phyloP scores from a whole-genome alignment of 2,797 vertebrate species.

The Lagorchestes hirsutus region DNA sequence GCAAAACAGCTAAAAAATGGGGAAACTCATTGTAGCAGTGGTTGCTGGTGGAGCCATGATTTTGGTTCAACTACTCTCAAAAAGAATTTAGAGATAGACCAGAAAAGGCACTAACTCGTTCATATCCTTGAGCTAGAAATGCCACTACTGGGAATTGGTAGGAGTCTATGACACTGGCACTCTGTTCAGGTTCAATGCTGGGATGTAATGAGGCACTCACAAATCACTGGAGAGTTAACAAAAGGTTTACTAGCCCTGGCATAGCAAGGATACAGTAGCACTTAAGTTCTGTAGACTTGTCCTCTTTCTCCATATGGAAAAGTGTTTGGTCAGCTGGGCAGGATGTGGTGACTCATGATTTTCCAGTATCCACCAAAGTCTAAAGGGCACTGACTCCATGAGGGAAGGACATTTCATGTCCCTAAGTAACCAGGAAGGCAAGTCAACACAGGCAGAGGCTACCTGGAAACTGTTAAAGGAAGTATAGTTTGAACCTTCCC shows the following conservation, averaged over 20 bases:
- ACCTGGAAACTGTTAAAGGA: not conserved
- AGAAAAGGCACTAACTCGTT: not conserved
- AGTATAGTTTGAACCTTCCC: not conserved
- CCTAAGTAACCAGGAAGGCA: not conserved
- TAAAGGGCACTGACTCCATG: not conserved
- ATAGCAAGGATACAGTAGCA: not conserved
- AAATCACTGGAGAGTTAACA: not conserved
- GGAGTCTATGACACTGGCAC: not conserved
- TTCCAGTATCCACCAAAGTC: not conserved
- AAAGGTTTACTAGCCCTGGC: not conserved
- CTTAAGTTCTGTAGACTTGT: not conserved
- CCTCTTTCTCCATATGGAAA: not conserved
- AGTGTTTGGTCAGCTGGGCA: not conserved
- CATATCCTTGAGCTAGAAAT: not conserved
- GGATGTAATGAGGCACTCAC: not conserved
- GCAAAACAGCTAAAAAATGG: not conserved
- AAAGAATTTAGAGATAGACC: not conserved
- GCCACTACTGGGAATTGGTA: not conserved
- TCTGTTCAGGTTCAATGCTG: not conserved
- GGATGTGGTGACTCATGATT: not conserved
- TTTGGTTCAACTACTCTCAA: not conserved
- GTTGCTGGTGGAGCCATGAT: not conserved
- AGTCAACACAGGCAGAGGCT: not conserved
- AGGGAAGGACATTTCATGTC: not conserved
- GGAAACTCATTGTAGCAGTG: not conserved